Evolutionary conservation across 1,140 invertebrate genomes (phyloP), one percentile per base, ranked within the genome.

Genomic region (Nephila pilipes): DNA sequence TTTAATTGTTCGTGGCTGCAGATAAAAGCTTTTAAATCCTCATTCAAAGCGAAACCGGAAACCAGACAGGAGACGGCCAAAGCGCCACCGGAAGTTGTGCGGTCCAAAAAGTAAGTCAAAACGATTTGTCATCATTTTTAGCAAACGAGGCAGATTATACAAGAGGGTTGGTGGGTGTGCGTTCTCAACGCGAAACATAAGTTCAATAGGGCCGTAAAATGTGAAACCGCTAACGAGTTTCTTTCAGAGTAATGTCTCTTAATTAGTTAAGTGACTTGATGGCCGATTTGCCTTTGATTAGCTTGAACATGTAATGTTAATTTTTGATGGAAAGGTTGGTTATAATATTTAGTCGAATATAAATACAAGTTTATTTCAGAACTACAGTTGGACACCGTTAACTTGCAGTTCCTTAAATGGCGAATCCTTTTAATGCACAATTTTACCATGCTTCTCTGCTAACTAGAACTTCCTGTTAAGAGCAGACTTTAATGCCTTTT

Each of bases 71-170:
- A 88, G 60, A 75, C 60, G 87, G 29, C 87, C 60, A 75, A 69
- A 88, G 60, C 87, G 63, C 87, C 87, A 75, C 87, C 60, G 87
- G 87, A 88, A 88, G 63, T 55, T 32, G 38, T 46, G 63, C 65
- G 87, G 20, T 75, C 46, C 22, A 88, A 88, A 65, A 88, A 65
- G 87, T 54, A 57, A 88, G 87, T 69, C 60, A 75, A 65, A 65
- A 88, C 87, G 87, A 88, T 88, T 88, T 88, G 87, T 88, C 87
- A 69, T 75, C 87, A 75, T 36, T 54, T 88, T 75, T 88, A 65
- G 63, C 63, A 69, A 54, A 65, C 63, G 87, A 88, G 16, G 85
- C 85, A 60, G 32, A 87, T 25, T 60, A 60, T n/a, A 54, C 38
- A 55, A 81, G 80, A 81, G 69, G 32, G 0, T 32, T 1, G 8